phyloP scores from a whole-genome alignment of 2,797 vertebrate species.

The Characodon lateralis region DNA sequence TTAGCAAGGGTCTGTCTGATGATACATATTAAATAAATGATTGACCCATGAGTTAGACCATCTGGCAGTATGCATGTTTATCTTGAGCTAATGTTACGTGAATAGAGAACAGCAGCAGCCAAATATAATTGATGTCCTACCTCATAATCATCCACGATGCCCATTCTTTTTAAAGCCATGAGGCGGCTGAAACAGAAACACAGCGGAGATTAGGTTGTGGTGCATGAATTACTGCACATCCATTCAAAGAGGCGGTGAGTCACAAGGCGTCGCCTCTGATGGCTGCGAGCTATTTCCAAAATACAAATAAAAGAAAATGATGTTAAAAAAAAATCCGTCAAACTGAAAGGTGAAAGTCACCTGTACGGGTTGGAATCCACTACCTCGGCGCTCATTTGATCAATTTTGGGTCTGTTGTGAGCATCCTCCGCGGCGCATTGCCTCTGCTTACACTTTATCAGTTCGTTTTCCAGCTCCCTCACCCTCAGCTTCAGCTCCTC shows the following conservation, averaged over 20 bases:
- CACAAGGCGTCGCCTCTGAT: conserved; percentile 51
- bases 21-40: no score
- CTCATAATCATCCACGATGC: conserved; percentile 97
- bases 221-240: background rate
- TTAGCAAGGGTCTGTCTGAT: no score
- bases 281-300: background rate
- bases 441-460: conserved; percentile 84
- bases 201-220: conserved; percentile 36
- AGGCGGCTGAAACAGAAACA: conserved; percentile 85
- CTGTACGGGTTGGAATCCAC: conserved; percentile 97
- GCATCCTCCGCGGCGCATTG: conserved; percentile 62
- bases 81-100: background rate
- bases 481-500: conserved; percentile 87
- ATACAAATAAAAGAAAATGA: background rate
- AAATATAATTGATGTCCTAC: conserved; percentile 65
- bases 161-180: conserved; percentile 98
- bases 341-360: conserved; percentile 65
- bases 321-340: background rate
- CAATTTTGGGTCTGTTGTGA: conserved; percentile 83
- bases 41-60: background rate
- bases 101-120: background rate
- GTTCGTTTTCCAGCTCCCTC: conserved; percentile 87
- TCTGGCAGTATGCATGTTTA: background rate
- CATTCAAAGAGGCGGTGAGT: conserved; percentile 49
- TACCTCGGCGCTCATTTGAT: conserved; percentile 93